These are phyloP conservation scores for Enteromius paludinosus DNA, from an alignment of 2,797 vertebrate species.

Conservation along the genomic window DNA sequence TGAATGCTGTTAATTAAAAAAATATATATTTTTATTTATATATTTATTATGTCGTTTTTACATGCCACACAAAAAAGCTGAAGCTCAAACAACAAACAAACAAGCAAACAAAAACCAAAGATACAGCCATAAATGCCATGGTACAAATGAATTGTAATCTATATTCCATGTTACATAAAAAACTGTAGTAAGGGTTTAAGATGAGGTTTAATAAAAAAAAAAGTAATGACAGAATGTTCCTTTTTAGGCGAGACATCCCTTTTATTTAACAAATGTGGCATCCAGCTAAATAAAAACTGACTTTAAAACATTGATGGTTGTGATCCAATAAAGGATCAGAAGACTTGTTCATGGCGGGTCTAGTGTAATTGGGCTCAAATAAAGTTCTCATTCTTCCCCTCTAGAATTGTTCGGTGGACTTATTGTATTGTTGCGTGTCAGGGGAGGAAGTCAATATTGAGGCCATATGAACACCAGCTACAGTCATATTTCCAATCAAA, in stretches of 20 bases:
- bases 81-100: neutral
- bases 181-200: neutral
- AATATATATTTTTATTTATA: neutral
- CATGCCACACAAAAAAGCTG: neutral
- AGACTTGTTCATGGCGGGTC: neutral
- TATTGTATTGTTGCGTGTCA: neutral
- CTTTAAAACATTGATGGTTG: neutral
- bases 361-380: neutral
- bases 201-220: neutral
- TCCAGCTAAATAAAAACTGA: neutral
- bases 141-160: neutral
- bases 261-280: neutral
- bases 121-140: neutral
- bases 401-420: neutral
- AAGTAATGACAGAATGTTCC: neutral
- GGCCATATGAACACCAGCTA: slow-evolving; percentile 27
- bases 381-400: neutral
- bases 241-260: neutral
- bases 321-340: neutral
- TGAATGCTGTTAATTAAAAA: neutral
- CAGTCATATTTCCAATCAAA: slow-evolving; percentile 23
- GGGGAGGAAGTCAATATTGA: slow-evolving; percentile 11
- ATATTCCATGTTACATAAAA: neutral
- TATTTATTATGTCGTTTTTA: neutral
- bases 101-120: too few relatives aligned